Evolutionary conservation across 2,797 vertebrate genomes (phyloP).

Genomic region (Falco berigora): DNA sequence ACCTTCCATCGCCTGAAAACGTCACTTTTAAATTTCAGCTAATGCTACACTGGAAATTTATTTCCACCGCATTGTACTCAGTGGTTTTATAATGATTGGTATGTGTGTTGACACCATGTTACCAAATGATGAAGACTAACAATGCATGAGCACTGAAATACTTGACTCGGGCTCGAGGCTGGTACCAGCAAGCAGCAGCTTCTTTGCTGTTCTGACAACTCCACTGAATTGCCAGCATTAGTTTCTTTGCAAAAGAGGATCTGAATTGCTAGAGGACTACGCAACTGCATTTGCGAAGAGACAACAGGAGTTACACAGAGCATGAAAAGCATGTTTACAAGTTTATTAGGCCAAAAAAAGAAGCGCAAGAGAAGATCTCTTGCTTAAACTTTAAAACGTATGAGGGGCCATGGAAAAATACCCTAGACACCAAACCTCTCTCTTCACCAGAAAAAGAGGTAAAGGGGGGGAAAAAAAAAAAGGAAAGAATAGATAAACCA

Average conservation of each 20-base stretch:
- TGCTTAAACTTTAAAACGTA: not conserved
- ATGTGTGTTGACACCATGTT: not conserved
- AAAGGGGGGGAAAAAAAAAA: not conserved
- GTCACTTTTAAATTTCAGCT: not conserved
- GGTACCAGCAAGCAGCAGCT: not conserved
- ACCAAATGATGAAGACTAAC: not conserved
- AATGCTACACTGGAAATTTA: not conserved
- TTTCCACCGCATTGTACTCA: not conserved
- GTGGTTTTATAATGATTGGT: not conserved
- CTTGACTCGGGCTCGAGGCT: not conserved
- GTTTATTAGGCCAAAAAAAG: conserved; percentile 40
- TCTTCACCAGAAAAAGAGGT: not conserved
- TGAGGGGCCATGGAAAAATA: not conserved
- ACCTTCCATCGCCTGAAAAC: not conserved
- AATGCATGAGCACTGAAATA: not conserved
- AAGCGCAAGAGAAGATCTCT: not conserved
- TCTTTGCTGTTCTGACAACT: not conserved
- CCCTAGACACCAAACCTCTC: not conserved
- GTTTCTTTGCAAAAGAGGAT: not conserved
- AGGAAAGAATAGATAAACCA: not conserved
- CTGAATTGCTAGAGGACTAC: not conserved
- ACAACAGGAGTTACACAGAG: conserved; percentile 32
- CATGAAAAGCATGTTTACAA: conserved; percentile 13
- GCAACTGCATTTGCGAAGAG: not conserved
- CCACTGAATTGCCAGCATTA: not conserved